A percentile compares a stretch with the other conserved stretches of the same genome.
These are phyloP conservation scores for Ectemnius continuus DNA, from an alignment of 2,888 invertebrate genomes.

Conservation along the genomic window DNA sequence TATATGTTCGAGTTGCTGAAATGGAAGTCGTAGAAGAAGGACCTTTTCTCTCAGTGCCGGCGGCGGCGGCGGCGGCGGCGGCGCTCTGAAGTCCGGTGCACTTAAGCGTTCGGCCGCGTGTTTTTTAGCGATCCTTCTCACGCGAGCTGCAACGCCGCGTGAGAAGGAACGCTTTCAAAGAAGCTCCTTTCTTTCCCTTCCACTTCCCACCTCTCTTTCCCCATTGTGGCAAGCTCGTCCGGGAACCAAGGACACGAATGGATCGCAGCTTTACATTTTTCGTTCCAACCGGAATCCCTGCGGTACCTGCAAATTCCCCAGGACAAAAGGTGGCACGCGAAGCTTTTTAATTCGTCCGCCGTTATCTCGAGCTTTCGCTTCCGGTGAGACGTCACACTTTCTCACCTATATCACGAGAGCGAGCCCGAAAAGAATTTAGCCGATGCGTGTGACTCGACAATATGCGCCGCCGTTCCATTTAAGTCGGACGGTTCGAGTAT, in stretches of 20 bases:
- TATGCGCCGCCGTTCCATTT: background rate
- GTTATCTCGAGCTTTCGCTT: background rate
- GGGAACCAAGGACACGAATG: conserved; percentile 29
- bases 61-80: background rate
- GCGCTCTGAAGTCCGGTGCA: conserved; percentile 25
- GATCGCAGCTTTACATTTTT: conserved; percentile 18
- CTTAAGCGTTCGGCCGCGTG: conserved; percentile 27
- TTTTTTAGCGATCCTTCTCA: conserved; percentile 32
- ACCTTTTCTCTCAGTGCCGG: background rate
- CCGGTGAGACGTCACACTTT: background rate
- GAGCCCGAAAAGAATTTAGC: background rate
- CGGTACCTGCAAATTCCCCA: conserved; percentile 11
- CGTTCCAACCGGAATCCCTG: conserved; percentile 16
- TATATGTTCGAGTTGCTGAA: background rate
- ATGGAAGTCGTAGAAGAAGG: background rate
- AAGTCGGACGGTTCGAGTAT: background rate
- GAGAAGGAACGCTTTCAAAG: conserved; percentile 33
- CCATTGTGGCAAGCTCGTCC: too few relatives aligned
- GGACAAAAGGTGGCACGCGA: conserved; percentile 24
- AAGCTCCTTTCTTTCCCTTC: background rate
- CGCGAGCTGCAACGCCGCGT: conserved; percentile 25
- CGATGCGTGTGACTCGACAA: too few relatives aligned
- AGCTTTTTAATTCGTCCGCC: conserved; percentile 30
- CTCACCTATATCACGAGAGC: conserved; percentile 1
- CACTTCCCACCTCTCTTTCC: too few relatives aligned